A percentile compares a stretch with the other conserved stretches of the same genome.
These are phyloP conservation scores for Corapipo altera DNA, from an alignment of 2,113 vertebrate species.

Conservation along the genomic window DNA sequence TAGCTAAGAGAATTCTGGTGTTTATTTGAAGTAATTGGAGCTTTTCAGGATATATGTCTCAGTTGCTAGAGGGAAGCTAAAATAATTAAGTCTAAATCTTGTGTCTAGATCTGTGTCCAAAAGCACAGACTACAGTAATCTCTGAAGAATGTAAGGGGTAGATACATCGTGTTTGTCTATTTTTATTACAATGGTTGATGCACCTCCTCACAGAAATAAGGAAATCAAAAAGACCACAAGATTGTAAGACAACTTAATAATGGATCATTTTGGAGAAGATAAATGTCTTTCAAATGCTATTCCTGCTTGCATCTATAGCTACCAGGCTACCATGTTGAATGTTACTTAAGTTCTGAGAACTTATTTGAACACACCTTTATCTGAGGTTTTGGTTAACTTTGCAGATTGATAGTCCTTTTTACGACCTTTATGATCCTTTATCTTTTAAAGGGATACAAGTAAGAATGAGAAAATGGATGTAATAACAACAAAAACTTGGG, in stretches of 20 bases:
- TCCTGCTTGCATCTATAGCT: neutral
- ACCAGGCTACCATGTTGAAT: neutral
- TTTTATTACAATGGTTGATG: neutral
- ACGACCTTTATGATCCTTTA: neutral
- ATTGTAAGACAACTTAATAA: neutral
- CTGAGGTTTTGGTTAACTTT: neutral
- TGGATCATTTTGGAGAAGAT: neutral
- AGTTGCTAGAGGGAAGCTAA: neutral
- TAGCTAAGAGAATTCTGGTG: neutral
- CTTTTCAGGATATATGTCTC: neutral
- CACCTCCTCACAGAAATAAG: neutral
- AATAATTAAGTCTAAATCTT: constrained; percentile 21
- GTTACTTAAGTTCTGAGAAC: neutral
- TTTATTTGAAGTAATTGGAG: constrained; percentile 7
- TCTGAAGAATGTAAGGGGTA: neutral
- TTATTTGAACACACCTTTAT: neutral
- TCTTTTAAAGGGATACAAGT: neutral
- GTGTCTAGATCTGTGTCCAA: neutral
- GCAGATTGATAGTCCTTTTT: neutral
- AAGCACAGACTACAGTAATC: neutral
- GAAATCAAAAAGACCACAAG: neutral
- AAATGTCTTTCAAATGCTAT: neutral
- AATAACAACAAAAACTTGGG: neutral
- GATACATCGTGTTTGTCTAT: neutral
- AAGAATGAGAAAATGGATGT: neutral